Evolutionary conservation across 2,888 invertebrate species (phyloP).

Genomic region (Epinotia brunnichana): DNA sequence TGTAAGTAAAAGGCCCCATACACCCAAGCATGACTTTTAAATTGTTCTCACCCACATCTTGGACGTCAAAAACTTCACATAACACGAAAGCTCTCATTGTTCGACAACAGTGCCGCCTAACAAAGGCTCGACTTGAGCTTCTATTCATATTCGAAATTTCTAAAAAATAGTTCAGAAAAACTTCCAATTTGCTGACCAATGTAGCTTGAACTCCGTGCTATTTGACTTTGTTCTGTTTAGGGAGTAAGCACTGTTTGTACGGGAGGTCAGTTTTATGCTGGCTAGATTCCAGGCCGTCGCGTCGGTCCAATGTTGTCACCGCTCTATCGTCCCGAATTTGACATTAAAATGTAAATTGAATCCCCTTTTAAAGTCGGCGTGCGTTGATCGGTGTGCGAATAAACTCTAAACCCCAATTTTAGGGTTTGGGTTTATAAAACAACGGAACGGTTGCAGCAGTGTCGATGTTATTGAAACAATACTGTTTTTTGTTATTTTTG

Average conservation of each 20-base stretch:
- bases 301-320: slow-evolving; percentile 35
- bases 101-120: slow-evolving; percentile 32
- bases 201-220: slow-evolving; percentile 42
- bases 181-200: slow-evolving; percentile 47
- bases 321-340: slow-evolving; percentile 44
- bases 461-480: slow-evolving; percentile 1
- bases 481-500: background rate
- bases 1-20: background rate
- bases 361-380: slow-evolving; percentile 48
- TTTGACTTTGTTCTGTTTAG: slow-evolving; percentile 24
- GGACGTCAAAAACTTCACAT: slow-evolving; percentile 22
- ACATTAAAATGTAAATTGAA: slow-evolving; percentile 62
- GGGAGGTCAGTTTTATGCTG: slow-evolving; percentile 15
- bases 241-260: background rate
- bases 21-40: slow-evolving; percentile 17
- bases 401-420: slow-evolving; percentile 31
- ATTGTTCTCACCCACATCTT: slow-evolving; percentile 12
- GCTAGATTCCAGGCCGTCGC: background rate
- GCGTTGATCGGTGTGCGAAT: slow-evolving; percentile 31
- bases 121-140: slow-evolving; percentile 42
- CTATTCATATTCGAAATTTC: slow-evolving; percentile 50
- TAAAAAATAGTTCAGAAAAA: slow-evolving; percentile 55
- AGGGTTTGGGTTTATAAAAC: slow-evolving; percentile 21
- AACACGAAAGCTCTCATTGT: slow-evolving; percentile 35
- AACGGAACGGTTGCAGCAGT: slow-evolving; percentile 1